Evolutionary conservation across 2,888 invertebrate genomes (phyloP), one percentile per base, ranked within the genome.

Genomic region (Sthenelais limicola): DNA sequence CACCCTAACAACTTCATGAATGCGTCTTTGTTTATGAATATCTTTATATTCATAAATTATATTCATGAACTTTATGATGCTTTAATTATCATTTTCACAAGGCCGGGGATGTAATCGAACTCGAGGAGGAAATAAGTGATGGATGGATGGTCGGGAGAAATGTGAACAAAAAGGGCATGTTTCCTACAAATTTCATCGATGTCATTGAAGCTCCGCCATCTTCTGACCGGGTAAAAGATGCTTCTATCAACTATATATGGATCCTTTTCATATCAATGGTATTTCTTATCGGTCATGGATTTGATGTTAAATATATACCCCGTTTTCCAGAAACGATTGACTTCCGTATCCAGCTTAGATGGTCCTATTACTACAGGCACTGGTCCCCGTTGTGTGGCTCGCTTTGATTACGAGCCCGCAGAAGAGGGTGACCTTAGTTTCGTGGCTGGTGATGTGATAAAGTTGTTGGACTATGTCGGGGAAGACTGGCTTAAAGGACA

Each of bases 131-230:
- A 82, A 90, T 94, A 32, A 93, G 94, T 84, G 90, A 91, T 38
- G 94, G 94, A 79, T 96, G 96, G 96, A 88, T 93, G 77, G 92
- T 91, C 84, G 96, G 96, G 5, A 91, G 91, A 79, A 88, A 92
- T 70, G 91, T 91, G 71, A 92, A 91, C 74, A 90, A 90, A 74
- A 92, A 92, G 85, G 96, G 96, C 48, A 92, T 95, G 79, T 95
- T 96, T 88, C 96, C 96, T 0, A 89, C 90, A 28, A 93, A 91
- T 87, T 95, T 93, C 88, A 91, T 95, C 77, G 91, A 94, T 80
- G 89, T 95, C 56, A 92, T 92, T 85, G 91, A 93, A 78, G 93
- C 94, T 71, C 75, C 85, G 18, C 80, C 80, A 33, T 80, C 77
- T 51, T 80, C 69, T 2, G 18, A 21, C 7, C n/a, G n/a, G n/a